phyloP scores from a whole-genome alignment of 2,797 vertebrate genomes.

The Xyrichtys novacula region DNA sequence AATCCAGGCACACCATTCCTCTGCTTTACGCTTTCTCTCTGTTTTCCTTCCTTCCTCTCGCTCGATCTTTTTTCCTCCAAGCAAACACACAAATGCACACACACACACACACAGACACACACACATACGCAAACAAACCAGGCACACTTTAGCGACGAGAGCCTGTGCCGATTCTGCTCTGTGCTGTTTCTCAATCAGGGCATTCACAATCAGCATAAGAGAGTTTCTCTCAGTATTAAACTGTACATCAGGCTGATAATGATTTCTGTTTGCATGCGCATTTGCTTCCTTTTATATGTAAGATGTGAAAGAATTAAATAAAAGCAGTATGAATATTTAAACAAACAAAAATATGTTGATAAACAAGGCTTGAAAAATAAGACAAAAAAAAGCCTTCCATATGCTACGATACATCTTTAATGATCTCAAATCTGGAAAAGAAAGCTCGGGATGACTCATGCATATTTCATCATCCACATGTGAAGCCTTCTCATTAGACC shows the following conservation, averaged over 20 bases:
- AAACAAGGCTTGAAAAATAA: slow-evolving; percentile 91
- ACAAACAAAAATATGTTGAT: slow-evolving; percentile 91
- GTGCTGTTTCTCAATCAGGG: slow-evolving; percentile 85
- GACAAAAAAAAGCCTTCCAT: slow-evolving; percentile 88
- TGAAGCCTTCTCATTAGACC: slow-evolving; percentile 86
- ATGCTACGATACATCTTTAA: slow-evolving; percentile 91
- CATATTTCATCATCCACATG: slow-evolving; percentile 91
- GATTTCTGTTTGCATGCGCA: slow-evolving; percentile 86
- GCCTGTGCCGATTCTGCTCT: slow-evolving; percentile 67
- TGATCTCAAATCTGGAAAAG: slow-evolving; percentile 90
- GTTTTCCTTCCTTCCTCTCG: slow-evolving; percentile 14
- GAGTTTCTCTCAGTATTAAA: slow-evolving; percentile 84
- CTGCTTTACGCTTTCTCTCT: slow-evolving; percentile 23
- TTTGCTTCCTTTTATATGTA: slow-evolving; percentile 89
- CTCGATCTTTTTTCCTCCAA: slow-evolving; percentile 22
- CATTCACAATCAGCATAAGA: slow-evolving; percentile 86
- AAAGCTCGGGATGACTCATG: slow-evolving; percentile 88
- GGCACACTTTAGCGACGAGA: slow-evolving; percentile 55
- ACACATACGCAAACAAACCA: slow-evolving; percentile 43
- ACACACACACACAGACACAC: slow-evolving; percentile 34
- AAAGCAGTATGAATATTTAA: slow-evolving; percentile 90
- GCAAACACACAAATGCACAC: slow-evolving; percentile 22
- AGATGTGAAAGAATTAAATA: slow-evolving; percentile 92
- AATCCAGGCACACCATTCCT: slow-evolving; percentile 20
- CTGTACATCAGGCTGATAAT: slow-evolving; percentile 87